Evolutionary conservation across 1,140 invertebrate species (phyloP).

Genomic region (Tetraneura akinire): DNA sequence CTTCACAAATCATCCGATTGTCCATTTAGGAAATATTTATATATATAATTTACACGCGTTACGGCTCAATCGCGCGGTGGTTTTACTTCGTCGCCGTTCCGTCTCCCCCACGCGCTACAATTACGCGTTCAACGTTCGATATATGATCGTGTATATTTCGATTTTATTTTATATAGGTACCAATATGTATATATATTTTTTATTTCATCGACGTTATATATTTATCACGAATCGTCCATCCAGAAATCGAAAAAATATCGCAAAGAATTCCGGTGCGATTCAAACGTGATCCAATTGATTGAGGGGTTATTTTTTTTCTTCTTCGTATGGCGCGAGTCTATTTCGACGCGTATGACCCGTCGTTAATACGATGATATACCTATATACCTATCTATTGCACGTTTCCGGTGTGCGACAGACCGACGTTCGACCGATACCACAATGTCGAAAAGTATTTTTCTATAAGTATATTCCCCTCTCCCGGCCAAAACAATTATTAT

Average conservation of each 20-base stretch:
- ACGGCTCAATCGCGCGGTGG: not conserved
- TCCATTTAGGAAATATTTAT: constrained; percentile 33
- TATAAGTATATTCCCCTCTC: not conserved
- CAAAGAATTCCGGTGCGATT: constrained; percentile 21
- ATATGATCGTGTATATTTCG: too few species aligned
- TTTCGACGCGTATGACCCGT: too few species aligned
- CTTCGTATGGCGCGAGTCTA: not conserved
- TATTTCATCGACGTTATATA: too few species aligned
- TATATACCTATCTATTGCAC: not conserved
- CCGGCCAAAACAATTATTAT: constrained; percentile 18
- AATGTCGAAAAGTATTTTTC: not conserved
- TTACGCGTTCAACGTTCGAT: too few species aligned
- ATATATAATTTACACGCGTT: not conserved
- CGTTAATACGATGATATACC: too few species aligned
- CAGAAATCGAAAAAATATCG: constrained; percentile 41
- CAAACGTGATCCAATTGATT: constrained; percentile 44
- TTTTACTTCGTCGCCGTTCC: not conserved
- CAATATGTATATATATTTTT: too few species aligned
- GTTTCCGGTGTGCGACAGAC: constrained; percentile 39
- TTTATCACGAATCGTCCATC: constrained; percentile 11
- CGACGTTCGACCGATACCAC: not conserved
- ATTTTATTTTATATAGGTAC: too few species aligned
- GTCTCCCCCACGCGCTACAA: too few species aligned
- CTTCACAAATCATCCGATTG: constrained; percentile 39
- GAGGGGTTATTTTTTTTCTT: not conserved